Percentiles rank a stretch among this genome's conserved stretches.
Evolutionary conservation across 2,888 invertebrate species (phyloP).

Genomic region (Cataglyphis rosenhaueri): DNA sequence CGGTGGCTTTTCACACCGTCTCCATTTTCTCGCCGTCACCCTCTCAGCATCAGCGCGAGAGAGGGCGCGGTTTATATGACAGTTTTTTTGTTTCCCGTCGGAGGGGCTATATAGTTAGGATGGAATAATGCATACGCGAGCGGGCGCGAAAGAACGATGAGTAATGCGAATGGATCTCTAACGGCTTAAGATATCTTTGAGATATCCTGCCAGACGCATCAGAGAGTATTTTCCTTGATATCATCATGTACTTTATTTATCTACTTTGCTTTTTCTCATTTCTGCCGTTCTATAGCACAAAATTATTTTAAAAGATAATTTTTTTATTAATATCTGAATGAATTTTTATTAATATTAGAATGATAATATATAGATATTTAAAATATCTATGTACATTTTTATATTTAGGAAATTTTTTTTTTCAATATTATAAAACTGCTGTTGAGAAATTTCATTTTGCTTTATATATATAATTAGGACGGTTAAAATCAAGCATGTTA

Average conservation of each 20-base stretch:
- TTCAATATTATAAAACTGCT: neutral
- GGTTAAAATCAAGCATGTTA: neutral
- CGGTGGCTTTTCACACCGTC: constrained; percentile 65
- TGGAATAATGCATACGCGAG: constrained; percentile 44
- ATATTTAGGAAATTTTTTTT: neutral
- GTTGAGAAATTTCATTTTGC: neutral
- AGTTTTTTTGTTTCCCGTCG: constrained; percentile 57
- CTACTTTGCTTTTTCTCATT: neutral
- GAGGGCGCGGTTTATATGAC: constrained; percentile 65
- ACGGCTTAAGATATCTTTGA: constrained; percentile 37
- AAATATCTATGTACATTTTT: neutral
- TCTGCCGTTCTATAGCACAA: neutral
- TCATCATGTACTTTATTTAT: neutral
- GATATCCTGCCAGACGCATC: constrained; percentile 21
- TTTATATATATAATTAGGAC: neutral
- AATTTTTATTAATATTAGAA: no score
- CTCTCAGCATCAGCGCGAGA: constrained; percentile 42
- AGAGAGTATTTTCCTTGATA: constrained; percentile 31
- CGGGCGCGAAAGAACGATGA: constrained; percentile 48
- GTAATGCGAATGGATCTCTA: constrained; percentile 46
- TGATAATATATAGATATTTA: neutral
- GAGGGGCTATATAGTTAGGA: constrained; percentile 33
- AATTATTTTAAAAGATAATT: neutral
- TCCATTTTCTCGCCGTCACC: constrained; percentile 64
- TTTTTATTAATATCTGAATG: neutral